phyloP scores from a whole-genome alignment of 2,888 invertebrate genomes.

The Timema podura region DNA sequence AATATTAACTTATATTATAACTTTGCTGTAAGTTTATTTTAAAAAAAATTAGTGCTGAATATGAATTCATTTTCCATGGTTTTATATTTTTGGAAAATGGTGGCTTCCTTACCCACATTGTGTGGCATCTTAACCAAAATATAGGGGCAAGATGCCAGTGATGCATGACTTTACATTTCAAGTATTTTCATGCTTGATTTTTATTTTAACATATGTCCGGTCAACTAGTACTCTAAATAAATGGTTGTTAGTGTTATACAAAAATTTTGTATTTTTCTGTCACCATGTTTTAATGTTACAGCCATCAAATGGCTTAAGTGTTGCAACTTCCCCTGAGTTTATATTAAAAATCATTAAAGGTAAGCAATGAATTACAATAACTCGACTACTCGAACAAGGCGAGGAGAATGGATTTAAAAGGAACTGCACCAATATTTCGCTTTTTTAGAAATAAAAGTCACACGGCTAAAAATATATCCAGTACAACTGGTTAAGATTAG shows the following conservation, averaged over 20 bases:
- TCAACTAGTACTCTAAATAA: not conserved
- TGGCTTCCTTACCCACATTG: slow-evolving; percentile 2
- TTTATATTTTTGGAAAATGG: not conserved
- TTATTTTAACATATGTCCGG: too few relatives aligned
- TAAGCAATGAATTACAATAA: too few relatives aligned
- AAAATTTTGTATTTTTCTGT: not conserved
- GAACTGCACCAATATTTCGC: too few relatives aligned
- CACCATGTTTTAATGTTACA: not conserved
- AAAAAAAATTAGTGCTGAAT: too few relatives aligned
- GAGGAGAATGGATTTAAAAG: too few relatives aligned
- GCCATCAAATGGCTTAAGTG: not conserved
- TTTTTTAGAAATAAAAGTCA: too few relatives aligned
- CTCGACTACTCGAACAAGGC: too few relatives aligned
- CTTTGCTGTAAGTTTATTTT: too few relatives aligned
- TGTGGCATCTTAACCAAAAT: not conserved
- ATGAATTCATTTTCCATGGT: not conserved
- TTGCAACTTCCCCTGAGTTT: slow-evolving; percentile 10
- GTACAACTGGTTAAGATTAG: too few relatives aligned
- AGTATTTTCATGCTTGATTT: not conserved
- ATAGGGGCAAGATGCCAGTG: not conserved
- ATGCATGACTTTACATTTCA: not conserved
- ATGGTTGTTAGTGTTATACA: not conserved
- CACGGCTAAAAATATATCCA: too few relatives aligned
- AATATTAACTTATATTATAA: too few relatives aligned
- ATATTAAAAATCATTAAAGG: too few relatives aligned